Evolutionary conservation across 2,797 vertebrate genomes (phyloP).

Genomic region (Hafferia zeledoni): DNA sequence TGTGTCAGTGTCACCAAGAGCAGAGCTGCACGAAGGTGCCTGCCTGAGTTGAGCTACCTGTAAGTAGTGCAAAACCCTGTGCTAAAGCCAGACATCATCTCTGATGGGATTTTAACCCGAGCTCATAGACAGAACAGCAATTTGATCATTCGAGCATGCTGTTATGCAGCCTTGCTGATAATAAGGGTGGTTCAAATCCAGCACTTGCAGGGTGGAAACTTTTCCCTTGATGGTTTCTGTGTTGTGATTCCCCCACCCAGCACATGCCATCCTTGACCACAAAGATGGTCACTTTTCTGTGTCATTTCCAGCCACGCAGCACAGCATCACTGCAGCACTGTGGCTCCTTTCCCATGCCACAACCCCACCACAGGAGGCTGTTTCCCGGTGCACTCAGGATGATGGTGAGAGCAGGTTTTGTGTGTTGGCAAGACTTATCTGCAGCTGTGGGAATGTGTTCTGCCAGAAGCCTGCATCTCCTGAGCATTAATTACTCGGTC

Average conservation of each 20-base stretch:
- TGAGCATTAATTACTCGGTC: not conserved
- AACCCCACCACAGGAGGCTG: rapidly evolving
- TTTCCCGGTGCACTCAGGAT: not conserved
- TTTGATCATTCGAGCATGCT: rapidly evolving
- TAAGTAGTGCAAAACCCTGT: not conserved
- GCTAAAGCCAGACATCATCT: not conserved
- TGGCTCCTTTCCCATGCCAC: not conserved
- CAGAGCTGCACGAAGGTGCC: not conserved
- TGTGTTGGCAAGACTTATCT: not conserved
- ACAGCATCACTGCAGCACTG: not conserved
- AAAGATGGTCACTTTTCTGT: not conserved
- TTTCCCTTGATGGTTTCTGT: not conserved
- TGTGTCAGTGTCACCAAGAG: not conserved
- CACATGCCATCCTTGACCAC: not conserved
- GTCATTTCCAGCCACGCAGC: not conserved
- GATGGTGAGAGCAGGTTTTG: not conserved
- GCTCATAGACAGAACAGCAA: not conserved
- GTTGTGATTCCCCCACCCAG: not conserved
- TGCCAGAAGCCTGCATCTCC: not conserved
- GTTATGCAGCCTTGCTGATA: not conserved
- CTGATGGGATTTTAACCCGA: not conserved
- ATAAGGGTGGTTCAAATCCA: not conserved
- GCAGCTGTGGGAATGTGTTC: not conserved
- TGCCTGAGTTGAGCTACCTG: not conserved
- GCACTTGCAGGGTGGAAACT: not conserved